phyloP scores from a whole-genome alignment of 2,113 vertebrate species.

The Macroglossus sobrinus region DNA sequence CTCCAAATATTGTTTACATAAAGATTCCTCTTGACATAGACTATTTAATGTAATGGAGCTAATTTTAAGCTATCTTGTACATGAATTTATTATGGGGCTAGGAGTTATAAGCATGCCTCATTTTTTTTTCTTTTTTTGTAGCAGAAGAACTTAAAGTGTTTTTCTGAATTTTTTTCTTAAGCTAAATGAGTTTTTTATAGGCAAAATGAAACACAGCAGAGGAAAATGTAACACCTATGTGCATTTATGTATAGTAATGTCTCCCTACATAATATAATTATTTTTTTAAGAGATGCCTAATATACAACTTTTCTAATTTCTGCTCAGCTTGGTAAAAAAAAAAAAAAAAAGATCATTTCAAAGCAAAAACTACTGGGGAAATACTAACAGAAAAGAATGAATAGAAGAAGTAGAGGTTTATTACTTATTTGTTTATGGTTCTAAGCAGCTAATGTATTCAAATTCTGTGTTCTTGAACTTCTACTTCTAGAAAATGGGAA shows the following conservation, averaged over 20 bases:
- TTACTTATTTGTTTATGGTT: neutral
- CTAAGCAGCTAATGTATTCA: neutral
- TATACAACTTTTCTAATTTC: neutral
- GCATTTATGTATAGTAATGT: neutral
- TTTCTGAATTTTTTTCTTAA: neutral
- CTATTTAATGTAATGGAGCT: neutral
- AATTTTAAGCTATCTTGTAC: neutral
- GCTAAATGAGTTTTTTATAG: neutral
- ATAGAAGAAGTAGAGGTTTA: neutral
- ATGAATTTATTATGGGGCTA: neutral
- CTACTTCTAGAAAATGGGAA: neutral
- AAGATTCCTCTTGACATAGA: neutral
- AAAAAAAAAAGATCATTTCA: neutral
- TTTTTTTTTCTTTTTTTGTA: neutral
- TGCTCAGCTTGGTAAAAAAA: neutral
- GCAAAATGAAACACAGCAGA: neutral
- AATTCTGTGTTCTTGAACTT: neutral
- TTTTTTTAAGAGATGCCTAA: neutral
- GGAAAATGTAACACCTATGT: neutral
- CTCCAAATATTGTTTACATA: neutral
- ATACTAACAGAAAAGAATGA: neutral
- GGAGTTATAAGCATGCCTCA: neutral
- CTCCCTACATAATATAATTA: neutral
- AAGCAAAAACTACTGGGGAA: neutral
- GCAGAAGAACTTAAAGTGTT: neutral